Conservation (phyloP, 1,140 invertebrate species). For the Doryteuthis pealeii region DNA sequence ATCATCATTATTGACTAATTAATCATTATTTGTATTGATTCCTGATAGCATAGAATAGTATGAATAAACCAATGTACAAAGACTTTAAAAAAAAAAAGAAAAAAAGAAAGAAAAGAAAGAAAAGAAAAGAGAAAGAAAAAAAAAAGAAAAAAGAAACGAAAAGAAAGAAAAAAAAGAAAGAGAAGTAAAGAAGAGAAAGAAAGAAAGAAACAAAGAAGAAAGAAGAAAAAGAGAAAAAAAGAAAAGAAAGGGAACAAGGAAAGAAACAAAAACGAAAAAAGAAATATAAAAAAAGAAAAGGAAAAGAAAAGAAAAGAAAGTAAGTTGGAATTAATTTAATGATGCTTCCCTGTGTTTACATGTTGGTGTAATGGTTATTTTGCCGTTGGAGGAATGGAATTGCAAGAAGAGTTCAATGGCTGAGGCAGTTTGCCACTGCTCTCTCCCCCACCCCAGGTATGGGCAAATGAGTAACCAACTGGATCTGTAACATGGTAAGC, state of each 20-base stretch:
- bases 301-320: not conserved
- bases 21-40: not conserved
- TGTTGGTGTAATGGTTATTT: no score
- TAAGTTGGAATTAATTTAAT: no score
- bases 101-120: not conserved
- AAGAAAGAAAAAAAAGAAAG: not conserved
- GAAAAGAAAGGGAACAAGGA: not conserved
- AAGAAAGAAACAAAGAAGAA: not conserved
- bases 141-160: not conserved
- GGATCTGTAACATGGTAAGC: no score
- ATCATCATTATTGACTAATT: no score
- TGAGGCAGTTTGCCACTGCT: no score
- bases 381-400: no score
- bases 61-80: not conserved
- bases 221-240: not conserved
- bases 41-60: not conserved
- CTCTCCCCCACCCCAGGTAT: no score
- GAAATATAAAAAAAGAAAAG: not conserved
- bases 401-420: no score
- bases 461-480: no score
- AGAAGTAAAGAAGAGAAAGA: not conserved
- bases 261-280: not conserved
- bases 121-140: not conserved
- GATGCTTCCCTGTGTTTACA: no score
- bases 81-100: not conserved